phyloP scores from a whole-genome alignment of 1,140 invertebrate species.

The Dendroctonus valens region DNA sequence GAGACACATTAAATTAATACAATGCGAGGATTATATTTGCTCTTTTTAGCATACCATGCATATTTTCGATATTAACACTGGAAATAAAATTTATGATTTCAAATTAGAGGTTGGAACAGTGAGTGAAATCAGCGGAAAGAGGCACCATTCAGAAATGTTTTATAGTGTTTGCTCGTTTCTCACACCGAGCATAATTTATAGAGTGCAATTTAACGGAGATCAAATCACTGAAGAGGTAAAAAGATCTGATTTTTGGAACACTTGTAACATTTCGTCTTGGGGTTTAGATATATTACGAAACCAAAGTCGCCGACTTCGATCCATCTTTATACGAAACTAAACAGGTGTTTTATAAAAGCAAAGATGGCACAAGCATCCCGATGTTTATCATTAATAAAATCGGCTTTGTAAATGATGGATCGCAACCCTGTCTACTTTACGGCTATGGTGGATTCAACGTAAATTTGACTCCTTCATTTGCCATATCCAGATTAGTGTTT shows the following conservation, averaged over 20 bases:
- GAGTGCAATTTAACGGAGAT: conserved; percentile 72
- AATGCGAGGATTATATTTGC: conserved; percentile 25
- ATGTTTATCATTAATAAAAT: conserved; percentile 85
- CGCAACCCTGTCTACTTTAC: conserved; percentile 81
- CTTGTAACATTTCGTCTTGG: not conserved
- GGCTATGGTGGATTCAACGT: conserved; percentile 98
- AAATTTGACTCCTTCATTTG: conserved; percentile 83
- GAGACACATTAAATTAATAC: conserved; percentile 33
- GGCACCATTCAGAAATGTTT: conserved; percentile 86
- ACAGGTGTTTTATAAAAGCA: conserved; percentile 93
- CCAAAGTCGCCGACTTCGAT: conserved; percentile 83
- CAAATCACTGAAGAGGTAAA: conserved; percentile 64
- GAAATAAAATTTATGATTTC: conserved; percentile 70
- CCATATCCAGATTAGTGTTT: conserved; percentile 80
- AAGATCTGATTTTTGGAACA: conserved; percentile 33
- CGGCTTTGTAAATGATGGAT: conserved; percentile 63
- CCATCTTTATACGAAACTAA: conserved; percentile 75
- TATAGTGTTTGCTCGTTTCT: conserved; percentile 93
- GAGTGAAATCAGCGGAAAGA: conserved; percentile 79
- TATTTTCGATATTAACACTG: conserved; percentile 74
- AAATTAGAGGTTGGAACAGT: conserved; percentile 86
- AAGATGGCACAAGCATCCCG: conserved; percentile 93
- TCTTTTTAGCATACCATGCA: conserved; percentile 76
- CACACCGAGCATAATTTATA: conserved; percentile 87
- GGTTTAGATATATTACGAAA: conserved; percentile 76